Conservation (phyloP, 2,888 invertebrate genomes). For the Hyppa rectilinea region DNA sequence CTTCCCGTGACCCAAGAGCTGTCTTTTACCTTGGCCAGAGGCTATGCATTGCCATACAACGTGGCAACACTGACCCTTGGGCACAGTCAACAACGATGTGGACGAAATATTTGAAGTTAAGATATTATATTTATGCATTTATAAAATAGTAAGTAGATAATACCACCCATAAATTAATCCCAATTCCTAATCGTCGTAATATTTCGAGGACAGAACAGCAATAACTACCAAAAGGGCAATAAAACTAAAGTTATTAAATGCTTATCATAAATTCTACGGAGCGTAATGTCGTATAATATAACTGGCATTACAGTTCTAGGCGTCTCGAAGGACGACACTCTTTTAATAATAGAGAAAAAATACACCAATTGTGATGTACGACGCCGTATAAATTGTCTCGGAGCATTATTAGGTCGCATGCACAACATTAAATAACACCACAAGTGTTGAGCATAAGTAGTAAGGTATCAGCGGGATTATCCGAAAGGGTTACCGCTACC, state of each 20-base stretch:
- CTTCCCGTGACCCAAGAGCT: no score
- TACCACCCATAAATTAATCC: slow-evolving; percentile 6
- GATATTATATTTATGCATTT: no score
- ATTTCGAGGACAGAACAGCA: slow-evolving; percentile 28
- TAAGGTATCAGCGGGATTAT: no score
- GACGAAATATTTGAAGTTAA: no score
- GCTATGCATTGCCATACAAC: no score
- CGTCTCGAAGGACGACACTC: slow-evolving; percentile 21
- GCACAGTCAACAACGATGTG: no score
- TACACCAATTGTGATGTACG: slow-evolving; percentile 35
- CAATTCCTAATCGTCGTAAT: slow-evolving; percentile 14
- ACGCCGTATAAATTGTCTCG: slow-evolving; percentile 19
- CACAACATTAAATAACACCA: background rate
- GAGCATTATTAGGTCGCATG: slow-evolving; percentile 22
- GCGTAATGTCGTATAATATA: slow-evolving; percentile 40
- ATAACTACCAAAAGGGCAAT: slow-evolving; percentile 38
- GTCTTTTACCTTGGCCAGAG: no score
- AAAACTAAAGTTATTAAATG: slow-evolving; percentile 59
- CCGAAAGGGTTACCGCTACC: no score
- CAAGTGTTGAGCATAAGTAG: background rate
- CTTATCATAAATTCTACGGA: slow-evolving; percentile 51
- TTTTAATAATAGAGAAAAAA: slow-evolving; percentile 32
- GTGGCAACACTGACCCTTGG: no score
- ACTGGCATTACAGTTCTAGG: slow-evolving; percentile 25
- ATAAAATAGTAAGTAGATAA: no score